These are phyloP conservation scores for Ctenochaetus hawaiiensis DNA, from an alignment of 2,797 vertebrate genomes.

Conservation along the genomic window DNA sequence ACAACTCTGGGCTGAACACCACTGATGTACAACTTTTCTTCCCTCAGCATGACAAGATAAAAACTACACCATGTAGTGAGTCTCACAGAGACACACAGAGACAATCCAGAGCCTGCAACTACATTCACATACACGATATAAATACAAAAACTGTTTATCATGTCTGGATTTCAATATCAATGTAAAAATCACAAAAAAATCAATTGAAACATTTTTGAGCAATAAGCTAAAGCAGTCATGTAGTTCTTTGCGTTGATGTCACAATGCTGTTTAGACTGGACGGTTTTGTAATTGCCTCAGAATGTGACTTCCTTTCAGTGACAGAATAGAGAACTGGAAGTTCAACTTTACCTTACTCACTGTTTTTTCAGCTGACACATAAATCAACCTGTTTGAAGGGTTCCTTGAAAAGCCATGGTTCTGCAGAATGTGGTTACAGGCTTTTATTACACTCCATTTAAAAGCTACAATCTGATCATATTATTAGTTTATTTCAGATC, in stretches of 20 bases:
- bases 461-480: background rate
- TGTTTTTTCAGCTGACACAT: slow-evolving; percentile 31
- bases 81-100: background rate
- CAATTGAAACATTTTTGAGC: background rate
- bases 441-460: background rate
- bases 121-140: background rate
- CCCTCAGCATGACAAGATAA: slow-evolving; percentile 24
- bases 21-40: slow-evolving; percentile 49
- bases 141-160: background rate
- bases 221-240: background rate
- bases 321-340: slow-evolving; percentile 68
- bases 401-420: background rate
- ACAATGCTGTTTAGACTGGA: slow-evolving; percentile 36
- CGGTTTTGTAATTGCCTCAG: slow-evolving; percentile 65
- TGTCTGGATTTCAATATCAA: background rate
- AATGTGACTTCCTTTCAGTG: slow-evolving; percentile 61
- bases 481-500: background rate
- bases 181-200: background rate
- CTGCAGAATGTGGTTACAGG: background rate
- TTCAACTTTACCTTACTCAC: slow-evolving; percentile 49
- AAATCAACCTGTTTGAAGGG: slow-evolving; percentile 19
- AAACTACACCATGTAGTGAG: background rate
- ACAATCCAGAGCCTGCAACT: background rate
- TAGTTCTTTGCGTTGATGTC: slow-evolving; percentile 10
- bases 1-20: slow-evolving; percentile 44